Percentiles rank a stretch among this genome's conserved stretches.
Evolutionary conservation across 2,113 vertebrate genomes (phyloP).

Genomic region (Microcebus ravelobensis): DNA sequence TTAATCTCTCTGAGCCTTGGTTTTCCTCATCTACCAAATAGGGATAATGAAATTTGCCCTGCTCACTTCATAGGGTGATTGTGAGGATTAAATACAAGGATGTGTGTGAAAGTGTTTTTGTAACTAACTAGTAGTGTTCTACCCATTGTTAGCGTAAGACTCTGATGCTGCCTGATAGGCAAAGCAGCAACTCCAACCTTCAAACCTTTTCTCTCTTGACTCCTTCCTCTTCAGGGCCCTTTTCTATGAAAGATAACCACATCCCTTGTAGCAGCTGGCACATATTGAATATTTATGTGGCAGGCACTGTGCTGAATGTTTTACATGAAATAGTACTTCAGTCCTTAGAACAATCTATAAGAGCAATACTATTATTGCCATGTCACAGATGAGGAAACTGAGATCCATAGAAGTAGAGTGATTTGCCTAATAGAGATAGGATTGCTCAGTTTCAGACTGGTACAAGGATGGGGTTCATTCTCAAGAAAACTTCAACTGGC

Average conservation of each 20-base stretch:
- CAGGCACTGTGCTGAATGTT: neutral
- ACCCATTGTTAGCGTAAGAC: neutral
- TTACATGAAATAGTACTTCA: slow-evolving; percentile 10
- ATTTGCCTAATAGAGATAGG: neutral
- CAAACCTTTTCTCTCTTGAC: neutral
- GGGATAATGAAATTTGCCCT: neutral
- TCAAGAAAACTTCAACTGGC: slow-evolving; percentile 13
- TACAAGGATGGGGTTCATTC: neutral
- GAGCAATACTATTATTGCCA: neutral
- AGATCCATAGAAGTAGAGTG: neutral
- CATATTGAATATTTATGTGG: neutral
- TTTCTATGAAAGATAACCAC: neutral
- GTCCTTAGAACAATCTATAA: neutral
- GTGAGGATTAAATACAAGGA: neutral
- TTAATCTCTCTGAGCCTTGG: neutral
- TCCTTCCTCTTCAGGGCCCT: neutral
- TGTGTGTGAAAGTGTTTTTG: neutral
- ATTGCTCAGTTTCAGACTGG: slow-evolving; percentile 39
- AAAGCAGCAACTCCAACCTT: neutral
- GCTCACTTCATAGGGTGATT: neutral
- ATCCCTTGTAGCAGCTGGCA: neutral
- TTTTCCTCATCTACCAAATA: neutral
- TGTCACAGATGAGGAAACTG: neutral
- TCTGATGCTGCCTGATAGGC: neutral
- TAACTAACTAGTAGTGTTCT: neutral